Evolutionary conservation across 1,140 invertebrate genomes (phyloP), one percentile per base, ranked within the genome.

Genomic region (Neodiprion fabricii): DNA sequence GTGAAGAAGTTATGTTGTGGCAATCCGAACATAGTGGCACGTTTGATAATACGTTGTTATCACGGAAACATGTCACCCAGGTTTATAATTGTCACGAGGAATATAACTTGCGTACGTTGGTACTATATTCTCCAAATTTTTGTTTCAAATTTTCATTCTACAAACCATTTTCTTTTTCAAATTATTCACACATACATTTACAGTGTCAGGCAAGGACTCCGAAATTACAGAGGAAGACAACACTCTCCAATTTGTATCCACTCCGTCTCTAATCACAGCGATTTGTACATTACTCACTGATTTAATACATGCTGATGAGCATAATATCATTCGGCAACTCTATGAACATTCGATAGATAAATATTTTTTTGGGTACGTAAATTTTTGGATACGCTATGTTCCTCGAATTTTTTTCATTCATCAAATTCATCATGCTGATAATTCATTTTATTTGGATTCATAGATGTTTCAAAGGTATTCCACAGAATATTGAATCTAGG

Each of bases 201-300:
- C 23, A 83, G 80, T 82, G 77, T 84, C 78, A 9, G 72, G 47
- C 0, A 78, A 78, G 75, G 77, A 76, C 70, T 81, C 82, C 21
- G 79, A 80, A 49, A 79, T 73, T 10, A 80, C 75, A 0, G 82
- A 82, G 8, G 53, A 78, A 50, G 80, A 85, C 1, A 77, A 76
- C 77, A 76, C 71, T 61, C 70, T 80, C 11, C 75, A 83, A 67
- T 81, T 83, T 71, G 77, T 86, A 66, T 78, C 86, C n/a, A 89
- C 89, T 48, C 89, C 90, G 7, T 85, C 86, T 49, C 79, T 90
- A 11, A 82, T 90, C 48, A 88, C 85, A 73, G 77, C 86, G 53
- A 71, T 85, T 40, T 87, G 88, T 75, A 82, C 75, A 48, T 83
- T 90, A 70, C 73, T 91, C 10, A 84, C 85, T 77, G 89, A 89